Percentiles rank a stretch among this genome's conserved stretches.
phyloP scores from a whole-genome alignment of 1,140 invertebrate genomes.

The Caenorhabditis tropicalis region DNA sequence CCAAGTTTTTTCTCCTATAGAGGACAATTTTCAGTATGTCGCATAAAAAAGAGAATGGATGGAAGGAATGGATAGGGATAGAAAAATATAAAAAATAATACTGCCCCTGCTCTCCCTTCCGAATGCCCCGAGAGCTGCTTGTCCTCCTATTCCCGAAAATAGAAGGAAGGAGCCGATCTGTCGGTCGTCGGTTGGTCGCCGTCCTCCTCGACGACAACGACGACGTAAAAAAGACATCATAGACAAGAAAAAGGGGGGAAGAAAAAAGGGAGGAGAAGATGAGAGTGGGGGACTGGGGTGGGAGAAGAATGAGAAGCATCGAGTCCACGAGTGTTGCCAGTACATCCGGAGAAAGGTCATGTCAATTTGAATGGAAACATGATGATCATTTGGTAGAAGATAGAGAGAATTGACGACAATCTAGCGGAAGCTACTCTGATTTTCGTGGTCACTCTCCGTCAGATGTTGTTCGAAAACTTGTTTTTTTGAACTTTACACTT shows the following conservation, averaged over 20 bases:
- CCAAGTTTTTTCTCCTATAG: background rate
- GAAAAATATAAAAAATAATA: constrained; percentile 37
- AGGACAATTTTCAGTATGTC: constrained; percentile 34
- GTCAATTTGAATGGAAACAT: constrained; percentile 11
- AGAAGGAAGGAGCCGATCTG: constrained; percentile 36
- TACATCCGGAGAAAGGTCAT: constrained; percentile 30
- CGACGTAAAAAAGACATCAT: constrained; percentile 24
- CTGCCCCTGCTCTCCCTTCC: background rate
- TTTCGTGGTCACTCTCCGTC: background rate
- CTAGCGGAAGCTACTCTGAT: background rate
- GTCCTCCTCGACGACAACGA: background rate
- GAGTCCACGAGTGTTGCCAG: constrained; percentile 11
- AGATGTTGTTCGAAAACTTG: background rate
- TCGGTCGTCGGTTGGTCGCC: background rate
- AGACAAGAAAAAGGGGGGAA: background rate
- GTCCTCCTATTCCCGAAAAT: constrained; percentile 28
- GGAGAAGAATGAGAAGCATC: constrained; percentile 9
- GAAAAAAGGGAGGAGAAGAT: background rate
- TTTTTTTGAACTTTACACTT: too few relatives aligned
- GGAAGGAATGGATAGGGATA: constrained; percentile 22
- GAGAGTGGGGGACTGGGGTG: background rate
- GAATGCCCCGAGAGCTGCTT: background rate
- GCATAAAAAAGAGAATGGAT: constrained; percentile 41
- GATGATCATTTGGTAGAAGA: background rate
- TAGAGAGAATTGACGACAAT: background rate